Evolutionary conservation across 2,113 vertebrate species (phyloP), one percentile per base, ranked within the genome.

Genomic region (Alligator sinensis): DNA sequence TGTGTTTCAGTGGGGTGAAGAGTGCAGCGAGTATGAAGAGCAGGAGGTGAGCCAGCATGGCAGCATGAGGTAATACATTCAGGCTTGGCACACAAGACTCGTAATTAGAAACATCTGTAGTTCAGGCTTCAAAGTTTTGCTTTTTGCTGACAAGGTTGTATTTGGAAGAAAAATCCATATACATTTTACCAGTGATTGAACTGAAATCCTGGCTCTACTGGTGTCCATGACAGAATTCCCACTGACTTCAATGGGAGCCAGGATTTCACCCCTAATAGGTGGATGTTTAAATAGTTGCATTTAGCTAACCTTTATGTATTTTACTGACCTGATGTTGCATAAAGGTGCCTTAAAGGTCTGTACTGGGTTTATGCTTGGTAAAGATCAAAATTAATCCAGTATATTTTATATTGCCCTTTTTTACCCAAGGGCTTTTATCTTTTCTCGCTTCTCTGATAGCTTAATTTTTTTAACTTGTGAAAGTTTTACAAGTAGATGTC

Each of bases 21-120:
- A 96, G 94, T 97, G 92, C 90, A 96, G 72, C 61, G 88, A 90
- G 68, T 89, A 70, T 5, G 25, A 94, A 96, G 84, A 96, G 93
- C 95, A 95, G 93, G 92, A 96, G 81, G 83, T 84, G 92, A 95
- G 93, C 87, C 87, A 94, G 82, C 63, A 11, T 94, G 95, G 93
- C 90, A 96, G 95, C 95, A 94, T 98, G 97, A 97, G 89, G 96
- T 97, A 96, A 97, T 97, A 85, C 47, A 87, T 91, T 72, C 91
- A 30, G 78, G 80, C 66, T 84, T 60, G 68, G 62, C 24, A 78
- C 95, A 97, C 95, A 95, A 96, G 89, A 93, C 6, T 58, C 86
- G 86, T 95, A 98, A 97, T 96, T 87, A 96, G 92, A 96, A 97
- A 97, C 97, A 97, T 97, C 92, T 98, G 96, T 80, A 91, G 88